A percentile compares a stretch with the other conserved stretches of the same genome.
phyloP scores from a whole-genome alignment of 2,888 invertebrate genomes.

The Ophioninae sp. region DNA sequence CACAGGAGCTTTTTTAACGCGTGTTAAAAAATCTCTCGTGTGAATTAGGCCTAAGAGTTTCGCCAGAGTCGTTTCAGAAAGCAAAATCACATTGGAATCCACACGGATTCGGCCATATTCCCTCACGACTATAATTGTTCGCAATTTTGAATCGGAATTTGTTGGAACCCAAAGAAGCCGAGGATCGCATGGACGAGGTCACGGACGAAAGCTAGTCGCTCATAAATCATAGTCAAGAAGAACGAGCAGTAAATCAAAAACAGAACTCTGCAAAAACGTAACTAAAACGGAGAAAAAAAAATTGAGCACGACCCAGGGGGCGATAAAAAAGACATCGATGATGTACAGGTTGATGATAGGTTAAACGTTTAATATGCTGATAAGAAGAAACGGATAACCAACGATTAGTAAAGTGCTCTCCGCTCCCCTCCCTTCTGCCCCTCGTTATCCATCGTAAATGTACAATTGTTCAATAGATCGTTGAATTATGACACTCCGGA shows the following conservation, averaged over 20 bases:
- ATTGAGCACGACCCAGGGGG: conserved; percentile 1
- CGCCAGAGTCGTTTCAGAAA: too few species aligned
- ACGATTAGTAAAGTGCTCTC: conserved; percentile 19
- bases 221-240: too few species aligned
- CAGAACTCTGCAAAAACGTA: background rate
- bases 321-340: background rate
- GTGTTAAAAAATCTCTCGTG: too few species aligned
- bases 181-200: too few species aligned
- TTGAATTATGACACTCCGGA: conserved; percentile 49
- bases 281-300: background rate
- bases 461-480: conserved; percentile 4
- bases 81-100: too few species aligned
- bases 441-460: background rate
- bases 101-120: too few species aligned
- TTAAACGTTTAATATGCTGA: conserved; percentile 28
- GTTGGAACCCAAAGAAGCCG: too few species aligned
- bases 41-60: too few species aligned
- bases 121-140: too few species aligned
- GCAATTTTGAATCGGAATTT: too few species aligned
- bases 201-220: too few species aligned
- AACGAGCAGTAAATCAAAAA: background rate
- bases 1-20: too few species aligned
- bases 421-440: background rate
- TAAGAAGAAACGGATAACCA: conserved; percentile 15
- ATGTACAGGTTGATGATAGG: background rate